These are phyloP conservation scores for Hypsibius dujardini DNA, from an alignment of 1,140 invertebrate genomes.

Conservation along the genomic window DNA sequence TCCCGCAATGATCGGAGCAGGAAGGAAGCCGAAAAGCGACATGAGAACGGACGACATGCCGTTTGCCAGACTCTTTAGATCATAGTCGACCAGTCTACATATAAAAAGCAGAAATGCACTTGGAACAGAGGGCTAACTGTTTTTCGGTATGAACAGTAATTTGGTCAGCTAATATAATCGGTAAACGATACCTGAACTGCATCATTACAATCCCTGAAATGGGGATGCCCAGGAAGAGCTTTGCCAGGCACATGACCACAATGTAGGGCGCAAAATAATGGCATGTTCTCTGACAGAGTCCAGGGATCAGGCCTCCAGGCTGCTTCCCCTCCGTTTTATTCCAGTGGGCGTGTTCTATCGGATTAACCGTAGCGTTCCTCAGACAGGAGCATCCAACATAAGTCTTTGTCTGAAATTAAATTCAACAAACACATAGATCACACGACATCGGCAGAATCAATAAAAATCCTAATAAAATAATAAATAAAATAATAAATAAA, in stretches of 20 bases:
- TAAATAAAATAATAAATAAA: too few relatives aligned
- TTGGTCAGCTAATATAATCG: too few relatives aligned
- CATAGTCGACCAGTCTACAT: slow-evolving; percentile 11
- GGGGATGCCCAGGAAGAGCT: slow-evolving; percentile 7
- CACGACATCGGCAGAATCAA: too few relatives aligned
- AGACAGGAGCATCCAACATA: not conserved
- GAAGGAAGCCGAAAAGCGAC: slow-evolving; percentile 11
- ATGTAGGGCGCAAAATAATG: not conserved
- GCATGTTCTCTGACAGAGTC: not conserved
- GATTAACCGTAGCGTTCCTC: not conserved
- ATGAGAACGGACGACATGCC: slow-evolving; percentile 8
- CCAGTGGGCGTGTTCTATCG: not conserved
- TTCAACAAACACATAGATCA: too few relatives aligned
- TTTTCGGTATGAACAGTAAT: too few relatives aligned
- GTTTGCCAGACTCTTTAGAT: slow-evolving; percentile 13
- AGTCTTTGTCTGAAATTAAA: not conserved
- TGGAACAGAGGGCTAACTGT: too few relatives aligned
- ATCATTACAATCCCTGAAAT: slow-evolving; percentile 9
- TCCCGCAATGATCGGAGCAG: slow-evolving; percentile 10
- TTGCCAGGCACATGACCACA: slow-evolving; percentile 12
- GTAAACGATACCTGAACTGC: slow-evolving; percentile 4
- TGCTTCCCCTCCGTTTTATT: not conserved
- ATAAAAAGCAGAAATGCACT: too few relatives aligned
- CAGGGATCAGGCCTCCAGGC: slow-evolving; percentile 6
- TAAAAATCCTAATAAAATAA: too few relatives aligned